phyloP scores from a whole-genome alignment of 2,797 vertebrate genomes.

The Halcyon smyrnensis region DNA sequence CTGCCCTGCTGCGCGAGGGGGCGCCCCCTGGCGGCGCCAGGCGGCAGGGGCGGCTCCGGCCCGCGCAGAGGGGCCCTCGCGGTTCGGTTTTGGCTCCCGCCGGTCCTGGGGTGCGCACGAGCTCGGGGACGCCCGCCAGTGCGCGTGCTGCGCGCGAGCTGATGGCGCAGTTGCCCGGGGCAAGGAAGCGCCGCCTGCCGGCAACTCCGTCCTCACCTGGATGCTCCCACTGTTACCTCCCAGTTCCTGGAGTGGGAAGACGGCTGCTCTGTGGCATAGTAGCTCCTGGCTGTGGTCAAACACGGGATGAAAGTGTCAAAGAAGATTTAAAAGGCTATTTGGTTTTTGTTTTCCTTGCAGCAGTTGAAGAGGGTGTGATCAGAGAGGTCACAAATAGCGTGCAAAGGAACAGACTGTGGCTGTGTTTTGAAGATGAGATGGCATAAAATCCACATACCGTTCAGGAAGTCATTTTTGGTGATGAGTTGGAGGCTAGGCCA shows the following conservation, averaged over 20 bases:
- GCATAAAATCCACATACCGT: fast-evolving
- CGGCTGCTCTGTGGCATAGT: fast-evolving
- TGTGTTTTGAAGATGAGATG: fast-evolving
- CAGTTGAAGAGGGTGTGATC: fast-evolving
- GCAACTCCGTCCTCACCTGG: neutral
- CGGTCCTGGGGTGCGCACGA: too few species aligned
- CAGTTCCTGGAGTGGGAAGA: fast-evolving
- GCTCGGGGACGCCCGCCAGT: too few species aligned
- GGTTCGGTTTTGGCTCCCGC: too few species aligned
- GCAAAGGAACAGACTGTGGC: fast-evolving
- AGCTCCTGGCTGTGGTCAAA: fast-evolving
- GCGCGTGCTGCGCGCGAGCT: fast-evolving
- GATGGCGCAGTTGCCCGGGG: fast-evolving
- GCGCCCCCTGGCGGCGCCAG: neutral
- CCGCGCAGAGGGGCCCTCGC: too few species aligned
- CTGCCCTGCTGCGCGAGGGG: too few species aligned
- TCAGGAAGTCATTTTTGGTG: neutral
- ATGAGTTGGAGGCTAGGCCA: neutral
- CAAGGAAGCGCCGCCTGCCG: fast-evolving
- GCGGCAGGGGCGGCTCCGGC: too few species aligned
- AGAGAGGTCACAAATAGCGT: fast-evolving
- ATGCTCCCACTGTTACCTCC: fast-evolving
- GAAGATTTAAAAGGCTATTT: neutral
- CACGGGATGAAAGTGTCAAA: fast-evolving
- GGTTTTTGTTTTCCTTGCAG: fast-evolving